Conservation (phyloP, 2,797 vertebrate species). For the Sternotherus odoratus region DNA sequence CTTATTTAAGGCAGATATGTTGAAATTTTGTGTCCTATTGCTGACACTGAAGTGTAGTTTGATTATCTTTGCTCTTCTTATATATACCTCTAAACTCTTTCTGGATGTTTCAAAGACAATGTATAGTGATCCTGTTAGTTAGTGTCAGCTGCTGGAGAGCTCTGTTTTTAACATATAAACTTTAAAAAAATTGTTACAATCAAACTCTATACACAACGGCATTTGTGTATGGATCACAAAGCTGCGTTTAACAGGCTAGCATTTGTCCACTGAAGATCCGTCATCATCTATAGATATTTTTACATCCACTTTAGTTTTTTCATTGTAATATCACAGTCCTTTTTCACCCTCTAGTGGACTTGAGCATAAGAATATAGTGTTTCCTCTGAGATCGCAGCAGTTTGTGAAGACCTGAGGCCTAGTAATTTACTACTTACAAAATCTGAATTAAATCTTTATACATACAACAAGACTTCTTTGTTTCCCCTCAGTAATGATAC, state of each 20-base stretch:
- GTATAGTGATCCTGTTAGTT: neutral
- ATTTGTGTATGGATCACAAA: neutral
- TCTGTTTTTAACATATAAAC: neutral
- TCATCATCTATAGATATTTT: neutral
- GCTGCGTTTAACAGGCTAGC: neutral
- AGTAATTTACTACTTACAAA: neutral
- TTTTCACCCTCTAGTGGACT: neutral
- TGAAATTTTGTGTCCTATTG: neutral
- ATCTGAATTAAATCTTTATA: neutral
- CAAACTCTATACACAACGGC: neutral
- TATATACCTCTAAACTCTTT: neutral
- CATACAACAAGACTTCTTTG: neutral
- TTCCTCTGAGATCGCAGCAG: neutral
- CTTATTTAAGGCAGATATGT: neutral
- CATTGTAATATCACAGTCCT: neutral
- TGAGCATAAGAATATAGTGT: neutral
- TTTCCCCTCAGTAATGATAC: neutral
- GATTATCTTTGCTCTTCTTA: neutral
- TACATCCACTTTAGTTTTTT: neutral
- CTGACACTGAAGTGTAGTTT: neutral
- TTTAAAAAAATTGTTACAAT: neutral
- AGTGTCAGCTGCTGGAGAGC: neutral
- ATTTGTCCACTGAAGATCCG: neutral
- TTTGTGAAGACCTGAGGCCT: neutral
- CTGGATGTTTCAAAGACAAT: neutral